A percentile compares a stretch with the other conserved stretches of the same genome.
phyloP scores from a whole-genome alignment of 1,140 invertebrate species.

The Bombus soroeensis region DNA sequence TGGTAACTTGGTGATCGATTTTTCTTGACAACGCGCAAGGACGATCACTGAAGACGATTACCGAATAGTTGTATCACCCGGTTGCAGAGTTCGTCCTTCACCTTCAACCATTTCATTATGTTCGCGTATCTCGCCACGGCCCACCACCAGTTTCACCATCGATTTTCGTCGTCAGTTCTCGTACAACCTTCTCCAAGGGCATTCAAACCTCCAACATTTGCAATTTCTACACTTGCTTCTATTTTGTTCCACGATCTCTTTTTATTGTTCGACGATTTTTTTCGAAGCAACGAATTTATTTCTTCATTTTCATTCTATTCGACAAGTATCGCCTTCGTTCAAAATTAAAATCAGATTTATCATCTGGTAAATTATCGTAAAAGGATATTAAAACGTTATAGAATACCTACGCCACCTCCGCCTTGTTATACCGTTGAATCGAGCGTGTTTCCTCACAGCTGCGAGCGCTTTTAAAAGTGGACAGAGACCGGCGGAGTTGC shows the following conservation, averaged over 20 bases:
- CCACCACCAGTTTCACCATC: constrained; percentile 62
- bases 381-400: not conserved
- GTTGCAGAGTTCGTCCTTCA: constrained; percentile 61
- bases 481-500: constrained; percentile 18
- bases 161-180: constrained; percentile 61
- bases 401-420: constrained; percentile 8
- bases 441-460: not conserved
- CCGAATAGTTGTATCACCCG: constrained; percentile 64
- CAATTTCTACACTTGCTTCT: not conserved
- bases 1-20: constrained; percentile 53
- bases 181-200: constrained; percentile 52
- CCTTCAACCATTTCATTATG: constrained; percentile 65
- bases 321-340: too few species aligned
- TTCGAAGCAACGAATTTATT: too few species aligned
- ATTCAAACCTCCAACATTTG: constrained; percentile 1
- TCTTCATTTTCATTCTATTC: not conserved
- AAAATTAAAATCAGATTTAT: not conserved
- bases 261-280: not conserved
- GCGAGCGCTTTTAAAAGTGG: constrained; percentile 18
- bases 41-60: constrained; percentile 63
- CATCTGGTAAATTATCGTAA: not conserved
- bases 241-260: too few species aligned
- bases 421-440: not conserved
- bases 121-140: constrained; percentile 58
- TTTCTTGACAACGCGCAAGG: constrained; percentile 56